Conservation (phyloP, 35 echinoderm and acorn worm genomes). For the Ophioderma brevispina region DNA sequence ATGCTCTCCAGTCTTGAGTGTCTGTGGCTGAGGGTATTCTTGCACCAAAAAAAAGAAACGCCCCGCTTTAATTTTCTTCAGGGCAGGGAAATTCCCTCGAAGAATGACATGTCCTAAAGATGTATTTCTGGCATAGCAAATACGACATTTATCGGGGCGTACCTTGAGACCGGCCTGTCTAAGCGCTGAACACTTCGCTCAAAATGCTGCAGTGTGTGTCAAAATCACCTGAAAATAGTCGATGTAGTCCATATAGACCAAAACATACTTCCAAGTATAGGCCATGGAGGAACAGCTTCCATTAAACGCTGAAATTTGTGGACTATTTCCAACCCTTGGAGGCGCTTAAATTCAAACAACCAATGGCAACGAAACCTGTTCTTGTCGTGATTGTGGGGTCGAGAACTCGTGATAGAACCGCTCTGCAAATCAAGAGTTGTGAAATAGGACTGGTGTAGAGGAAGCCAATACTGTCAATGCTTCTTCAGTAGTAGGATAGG, state of each 20-base stretch:
- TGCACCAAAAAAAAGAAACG: too few relatives aligned
- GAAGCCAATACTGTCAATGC: background rate
- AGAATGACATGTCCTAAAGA: slow-evolving; percentile 24
- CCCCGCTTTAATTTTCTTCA: slow-evolving; percentile 10
- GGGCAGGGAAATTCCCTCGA: slow-evolving; percentile 11
- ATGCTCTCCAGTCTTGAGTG: slow-evolving; percentile 29
- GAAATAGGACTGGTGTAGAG: background rate
- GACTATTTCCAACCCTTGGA: slow-evolving; percentile 34
- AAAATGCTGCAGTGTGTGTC: slow-evolving; percentile 13
- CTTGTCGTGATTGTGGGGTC: background rate
- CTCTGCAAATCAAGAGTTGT: background rate
- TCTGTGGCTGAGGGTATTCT: slow-evolving; percentile 20
- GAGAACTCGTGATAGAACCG: background rate
- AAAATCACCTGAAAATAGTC: slow-evolving; percentile 21
- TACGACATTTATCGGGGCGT: slow-evolving; percentile 34
- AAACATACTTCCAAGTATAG: background rate
- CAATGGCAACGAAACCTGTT: slow-evolving; percentile 32
- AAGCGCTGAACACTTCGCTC: background rate
- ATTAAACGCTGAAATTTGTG: slow-evolving; percentile 29
- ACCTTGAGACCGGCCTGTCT: background rate
- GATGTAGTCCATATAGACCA: slow-evolving; percentile 21
- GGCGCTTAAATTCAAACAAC: slow-evolving; percentile 27
- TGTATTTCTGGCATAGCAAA: background rate
- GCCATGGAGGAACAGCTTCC: slow-evolving; percentile 36
- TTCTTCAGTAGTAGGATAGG: slow-evolving; percentile 15